Base-by-base conservation (phyloP, 2,113 vertebrate species). In the Proterorhinus semilunaris region DNA sequence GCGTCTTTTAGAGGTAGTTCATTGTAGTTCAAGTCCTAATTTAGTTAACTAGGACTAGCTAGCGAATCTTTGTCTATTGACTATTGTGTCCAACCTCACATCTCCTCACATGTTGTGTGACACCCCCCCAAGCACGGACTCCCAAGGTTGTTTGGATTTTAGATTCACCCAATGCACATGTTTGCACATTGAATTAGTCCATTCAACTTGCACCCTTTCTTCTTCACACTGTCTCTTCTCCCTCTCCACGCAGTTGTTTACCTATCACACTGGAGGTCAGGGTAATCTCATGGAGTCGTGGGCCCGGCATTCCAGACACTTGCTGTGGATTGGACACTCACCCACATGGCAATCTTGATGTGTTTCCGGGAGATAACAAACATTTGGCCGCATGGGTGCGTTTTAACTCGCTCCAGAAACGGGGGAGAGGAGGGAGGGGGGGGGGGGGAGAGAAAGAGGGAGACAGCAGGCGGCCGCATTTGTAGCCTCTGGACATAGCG, bases 171-270 rank as follows among this genome's bases (percentile, higher is more conserved):
- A 4, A 58, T 66, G 62, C 82, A 83, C 87, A 86, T 84, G 75
- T 68, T 83, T 79, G 73, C 75, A 88, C 75, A 86, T 83, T 89
- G 71, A 87, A 82, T 88, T 88, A 83, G 67, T 80, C 79, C 66
- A 62, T 83, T 76, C 79, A 75, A 66, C 74, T 72, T 46, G 5
- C 49, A 59, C 62, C 69, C 51, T 53, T 16, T 53, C 76, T 67
- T 50, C 17, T 10, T 54, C 53, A 17, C 9, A 10, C 53, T 10
- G 16, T 54, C 50, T 0, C n/a, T 53, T 68, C 69, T 70, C 48
- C 74, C 71, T 69, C 61, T 51, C 52, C 71, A 70, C 74, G 75
- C 65, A 54, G 47, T n/a, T 83, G 83, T 87, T 86, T 88, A 76
- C 80, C 76, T 73, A 84, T 75, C 83, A 77, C 78, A 70, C 50